Evolutionary conservation across 2,888 invertebrate genomes (phyloP).

Genomic region (Sarcophaga rosellei): DNA sequence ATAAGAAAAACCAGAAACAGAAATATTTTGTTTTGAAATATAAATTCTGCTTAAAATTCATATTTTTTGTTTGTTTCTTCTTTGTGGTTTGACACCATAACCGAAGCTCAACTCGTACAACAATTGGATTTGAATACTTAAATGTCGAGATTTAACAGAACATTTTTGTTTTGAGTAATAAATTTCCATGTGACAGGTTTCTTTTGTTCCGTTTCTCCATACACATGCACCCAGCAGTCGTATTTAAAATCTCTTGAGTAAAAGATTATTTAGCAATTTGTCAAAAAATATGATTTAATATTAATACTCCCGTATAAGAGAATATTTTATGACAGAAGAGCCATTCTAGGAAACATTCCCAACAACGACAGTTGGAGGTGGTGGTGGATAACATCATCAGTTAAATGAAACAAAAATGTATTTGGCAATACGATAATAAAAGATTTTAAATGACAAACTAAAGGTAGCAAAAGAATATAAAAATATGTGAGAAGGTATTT

Average conservation of each 20-base stretch:
- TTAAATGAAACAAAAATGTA: no score
- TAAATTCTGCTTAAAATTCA: neutral
- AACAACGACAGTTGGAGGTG: no score
- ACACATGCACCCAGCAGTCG: neutral
- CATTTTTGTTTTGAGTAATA: slow-evolving; percentile 14
- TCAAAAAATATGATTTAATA: neutral
- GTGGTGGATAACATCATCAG: no score
- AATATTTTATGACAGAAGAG: no score
- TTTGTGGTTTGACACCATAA: no score
- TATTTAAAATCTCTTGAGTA: neutral
- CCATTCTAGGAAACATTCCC: no score
- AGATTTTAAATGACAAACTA: no score
- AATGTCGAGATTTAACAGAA: neutral
- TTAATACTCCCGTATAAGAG: no score
- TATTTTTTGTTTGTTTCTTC: neutral
- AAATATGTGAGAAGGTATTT: no score
- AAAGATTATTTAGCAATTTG: slow-evolving; percentile 19
- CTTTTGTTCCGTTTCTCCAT: neutral
- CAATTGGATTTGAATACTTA: neutral
- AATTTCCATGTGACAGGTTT: slow-evolving; percentile 33
- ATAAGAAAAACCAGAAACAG: no score
- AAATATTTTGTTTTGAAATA: neutral
- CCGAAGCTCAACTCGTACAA: neutral
- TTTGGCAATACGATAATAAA: no score
- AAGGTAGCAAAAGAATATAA: no score